Evolutionary conservation across 2,888 invertebrate species (phyloP), one percentile per base, ranked within the genome.

Genomic region (Agrotis exclamationis): DNA sequence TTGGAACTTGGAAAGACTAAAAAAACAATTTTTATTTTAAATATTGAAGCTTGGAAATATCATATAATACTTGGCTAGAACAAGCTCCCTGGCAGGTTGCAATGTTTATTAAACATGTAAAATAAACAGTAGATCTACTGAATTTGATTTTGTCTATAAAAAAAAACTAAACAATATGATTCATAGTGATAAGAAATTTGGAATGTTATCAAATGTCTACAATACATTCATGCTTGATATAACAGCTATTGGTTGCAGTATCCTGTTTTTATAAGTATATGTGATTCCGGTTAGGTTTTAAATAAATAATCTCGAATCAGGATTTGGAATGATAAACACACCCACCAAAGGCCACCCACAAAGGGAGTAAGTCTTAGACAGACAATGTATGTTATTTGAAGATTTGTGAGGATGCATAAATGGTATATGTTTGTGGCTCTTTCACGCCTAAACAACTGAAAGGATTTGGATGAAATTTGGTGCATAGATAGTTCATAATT

Each of bases 161-260:
- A 67, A 73, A 56, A 44, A 39, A 18, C 44, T 39, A 50, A 24
- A 16, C 48, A 33, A 50, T 2, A 62, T 74, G 60, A 76, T 57
- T 69, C 76, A 74, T 51, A 6, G 39, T 69, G 74, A 74, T 74
- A 74, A 76, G 76, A 69, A 69, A 76, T 20, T 60, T 62, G 14
- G 50, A 57, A 59, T 63, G 22, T 59, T 75, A 75, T 70, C 76
- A 76, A 76, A 70, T 74, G 76, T 63, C 76, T n/a, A n/a, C n/a
- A n/a, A n/a, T 76, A 76, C 24, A 57, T 74, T 69, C 69, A 62
- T 62, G 47, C 28, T 53, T 70, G 70, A 76, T 70, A 70, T 70
- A 53, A 76, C 5, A 59, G 68, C 56, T 56, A 50, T 56, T 69
- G n/a, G 54, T 28, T 51, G 22, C 51, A 48, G 70, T 70, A 70